Conservation (phyloP, 2,113 vertebrate species). For the Balaenoptera acutorostrata region DNA sequence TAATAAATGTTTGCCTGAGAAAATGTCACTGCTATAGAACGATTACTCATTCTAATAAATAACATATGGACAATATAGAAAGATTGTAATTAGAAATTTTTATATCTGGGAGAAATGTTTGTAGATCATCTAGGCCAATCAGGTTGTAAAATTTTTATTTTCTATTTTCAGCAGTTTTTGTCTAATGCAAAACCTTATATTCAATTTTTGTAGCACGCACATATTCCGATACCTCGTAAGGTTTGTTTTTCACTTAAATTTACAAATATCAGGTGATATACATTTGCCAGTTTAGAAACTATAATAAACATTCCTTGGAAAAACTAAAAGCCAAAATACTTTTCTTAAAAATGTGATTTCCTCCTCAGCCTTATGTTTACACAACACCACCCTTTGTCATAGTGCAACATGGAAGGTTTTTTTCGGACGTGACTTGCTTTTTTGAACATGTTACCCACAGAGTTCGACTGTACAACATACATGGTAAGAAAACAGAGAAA, state of each 20-base stretch:
- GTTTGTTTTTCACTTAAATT: conserved; percentile 26
- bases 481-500: conserved; percentile 81
- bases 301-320: conserved; percentile 24
- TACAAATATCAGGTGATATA: not conserved
- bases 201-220: not conserved
- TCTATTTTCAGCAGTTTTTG: not conserved
- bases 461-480: conserved; percentile 85
- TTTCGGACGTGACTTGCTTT: conserved; percentile 90
- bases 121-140: not conserved
- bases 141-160: not conserved
- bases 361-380: conserved; percentile 84
- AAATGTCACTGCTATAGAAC: not conserved
- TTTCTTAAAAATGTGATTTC: conserved; percentile 44
- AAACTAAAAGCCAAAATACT: conserved; percentile 11
- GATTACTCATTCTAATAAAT: not conserved
- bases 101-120: not conserved
- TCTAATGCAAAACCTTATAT: not conserved
- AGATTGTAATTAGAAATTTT: not conserved
- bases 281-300: not conserved
- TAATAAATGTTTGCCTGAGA: not conserved
- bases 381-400: conserved; percentile 82
- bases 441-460: conserved; percentile 89
- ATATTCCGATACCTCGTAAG: not conserved
- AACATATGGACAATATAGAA: not conserved
- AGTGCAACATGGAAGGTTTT: conserved; percentile 87